phyloP scores from a whole-genome alignment of 2,888 invertebrate genomes.

The Leptodirus hochenwartii region DNA sequence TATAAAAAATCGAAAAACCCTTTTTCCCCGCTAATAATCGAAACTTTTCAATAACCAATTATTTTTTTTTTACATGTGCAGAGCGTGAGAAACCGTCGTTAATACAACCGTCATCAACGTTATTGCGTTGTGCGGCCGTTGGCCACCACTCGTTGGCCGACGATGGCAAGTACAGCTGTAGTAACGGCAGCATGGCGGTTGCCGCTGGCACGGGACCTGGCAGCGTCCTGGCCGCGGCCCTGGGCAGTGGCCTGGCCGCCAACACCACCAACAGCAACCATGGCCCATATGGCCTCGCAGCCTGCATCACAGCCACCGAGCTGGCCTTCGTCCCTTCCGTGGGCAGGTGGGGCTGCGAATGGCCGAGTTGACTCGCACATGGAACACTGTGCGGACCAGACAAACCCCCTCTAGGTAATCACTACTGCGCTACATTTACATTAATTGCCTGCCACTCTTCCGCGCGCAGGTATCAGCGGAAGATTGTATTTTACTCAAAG shows the following conservation, averaged over 20 bases:
- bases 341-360: slow-evolving; percentile 84
- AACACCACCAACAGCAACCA: slow-evolving; percentile 9
- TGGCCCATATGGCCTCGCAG: slow-evolving; percentile 7
- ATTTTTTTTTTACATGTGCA: slow-evolving; percentile 23
- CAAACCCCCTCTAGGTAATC: slow-evolving; percentile 24
- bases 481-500: too few relatives aligned
- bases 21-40: not conserved
- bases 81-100: slow-evolving; percentile 50
- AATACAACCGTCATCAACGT: slow-evolving; percentile 18
- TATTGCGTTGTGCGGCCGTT: too few relatives aligned
- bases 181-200: slow-evolving; percentile 15
- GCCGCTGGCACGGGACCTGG: slow-evolving; percentile 16
- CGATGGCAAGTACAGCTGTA: slow-evolving; percentile 24
- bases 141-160: too few relatives aligned
- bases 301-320: slow-evolving; percentile 29
- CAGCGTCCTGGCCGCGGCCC: slow-evolving; percentile 32
- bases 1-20: too few relatives aligned
- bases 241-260: slow-evolving; percentile 25
- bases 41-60: not conserved
- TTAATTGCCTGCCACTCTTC: too few relatives aligned
- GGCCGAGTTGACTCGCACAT: slow-evolving; percentile 93
- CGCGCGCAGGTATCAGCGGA: too few relatives aligned
- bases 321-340: slow-evolving; percentile 55
- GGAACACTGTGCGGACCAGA: slow-evolving; percentile 29
- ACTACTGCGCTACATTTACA: too few relatives aligned